Base-by-base conservation (phyloP, 2,113 vertebrate genomes). In the Tursiops truncatus region DNA sequence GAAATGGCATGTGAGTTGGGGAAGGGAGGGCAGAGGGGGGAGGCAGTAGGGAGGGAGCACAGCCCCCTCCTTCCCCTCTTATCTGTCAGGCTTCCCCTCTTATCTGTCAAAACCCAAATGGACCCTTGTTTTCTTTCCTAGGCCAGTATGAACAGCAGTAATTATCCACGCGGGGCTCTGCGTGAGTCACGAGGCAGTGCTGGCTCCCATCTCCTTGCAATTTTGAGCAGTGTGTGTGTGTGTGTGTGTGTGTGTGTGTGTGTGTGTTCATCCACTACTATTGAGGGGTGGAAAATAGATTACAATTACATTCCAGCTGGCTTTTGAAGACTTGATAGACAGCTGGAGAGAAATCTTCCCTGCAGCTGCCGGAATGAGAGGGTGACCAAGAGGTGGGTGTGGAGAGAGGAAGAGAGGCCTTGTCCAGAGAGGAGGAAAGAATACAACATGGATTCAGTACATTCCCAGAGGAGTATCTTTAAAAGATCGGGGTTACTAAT, bases 241-340 rank as follows among this genome's bases (percentile, higher is more conserved):
- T 90, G 91, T 74, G 85, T 89, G 80, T 86, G 91, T 79, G 76
- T 90, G 91, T 86, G 96, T 91, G 84, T 76, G 76, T 96, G 96
- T 93, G 79, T 89, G 74, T 97, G 98, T 63, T 96, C 95, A 77
- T 92, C 36, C 95, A 94, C 79, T 94, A 89, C 71, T 85, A 95
- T 47, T 96, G 96, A 97, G 33, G 77, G 53, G 74, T 96, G 38
- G 96, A 97, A 98, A 98, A 98, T 96, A 98, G 97, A 98, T 96
- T 94, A 96, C 97, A 97, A 98, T 98, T 97, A 97, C 87, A 95
- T 97, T 94, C 96, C 0, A 56, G 92, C 94, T 96, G 89, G 17
- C 93, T 97, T 98, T 91, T 98, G 96, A 97, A 97, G 86, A 94
- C 88, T 84, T 98, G 98, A 98, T 91, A 85, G 97, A 95, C 81